Percentiles rank a stretch among this genome's conserved stretches.
Evolutionary conservation across 2,888 invertebrate species (phyloP).

Genomic region (Acleris laterana): DNA sequence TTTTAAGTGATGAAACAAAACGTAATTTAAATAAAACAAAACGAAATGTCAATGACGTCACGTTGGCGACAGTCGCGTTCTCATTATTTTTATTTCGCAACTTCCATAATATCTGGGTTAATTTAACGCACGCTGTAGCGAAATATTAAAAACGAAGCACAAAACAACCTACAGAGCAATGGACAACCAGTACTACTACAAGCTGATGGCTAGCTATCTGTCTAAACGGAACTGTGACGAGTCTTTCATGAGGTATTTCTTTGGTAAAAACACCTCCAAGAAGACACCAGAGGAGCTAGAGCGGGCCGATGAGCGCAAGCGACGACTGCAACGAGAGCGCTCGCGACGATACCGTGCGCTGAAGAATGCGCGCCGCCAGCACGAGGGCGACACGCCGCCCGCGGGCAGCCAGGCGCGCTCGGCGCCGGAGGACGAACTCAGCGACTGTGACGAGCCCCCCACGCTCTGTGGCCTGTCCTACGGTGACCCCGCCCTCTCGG

Average conservation of each 20-base stretch:
- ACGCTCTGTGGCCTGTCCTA: constrained; percentile 73
- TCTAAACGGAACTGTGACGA: constrained; percentile 81
- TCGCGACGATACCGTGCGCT: constrained; percentile 76
- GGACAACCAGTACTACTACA: constrained; percentile 81
- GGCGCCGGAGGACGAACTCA: constrained; percentile 66
- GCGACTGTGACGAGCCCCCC: constrained; percentile 76
- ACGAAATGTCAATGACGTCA: constrained; percentile 68
- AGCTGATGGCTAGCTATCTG: constrained; percentile 78
- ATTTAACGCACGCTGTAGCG: constrained; percentile 44
- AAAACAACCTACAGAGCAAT: constrained; percentile 47
- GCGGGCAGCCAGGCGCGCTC: constrained; percentile 55
- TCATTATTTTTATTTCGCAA: constrained; percentile 81
- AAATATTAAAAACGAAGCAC: constrained; percentile 24
- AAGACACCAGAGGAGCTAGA: constrained; percentile 77
- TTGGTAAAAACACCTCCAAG: constrained; percentile 75
- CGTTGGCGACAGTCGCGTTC: constrained; percentile 68
- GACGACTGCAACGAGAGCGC: constrained; percentile 73
- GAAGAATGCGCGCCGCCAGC: constrained; percentile 76
- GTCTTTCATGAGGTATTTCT: constrained; percentile 80
- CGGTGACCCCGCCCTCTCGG: constrained; percentile 65
- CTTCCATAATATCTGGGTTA: constrained; percentile 57
- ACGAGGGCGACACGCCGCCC: constrained; percentile 62
- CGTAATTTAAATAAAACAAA: constrained; percentile 35
- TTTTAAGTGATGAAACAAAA: constrained; percentile 7
- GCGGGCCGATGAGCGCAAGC: constrained; percentile 76